Conservation (phyloP, 2,113 vertebrate genomes). For the Pangasianodon hypophthalmus region DNA sequence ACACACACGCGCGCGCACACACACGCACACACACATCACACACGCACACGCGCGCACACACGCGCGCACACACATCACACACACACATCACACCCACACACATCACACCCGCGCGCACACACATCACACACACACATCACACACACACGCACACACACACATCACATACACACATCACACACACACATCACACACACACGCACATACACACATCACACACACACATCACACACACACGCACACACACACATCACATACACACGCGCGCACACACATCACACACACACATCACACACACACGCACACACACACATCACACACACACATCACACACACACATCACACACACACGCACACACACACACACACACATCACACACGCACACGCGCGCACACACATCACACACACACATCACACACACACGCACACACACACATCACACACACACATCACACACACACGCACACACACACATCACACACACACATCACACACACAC, state of each 20-base stretch:
- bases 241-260: slow-evolving; percentile 23
- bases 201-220: no score
- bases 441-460: slow-evolving; percentile 2
- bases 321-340: no score
- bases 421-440: background rate
- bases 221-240: slow-evolving; percentile 22
- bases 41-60: slow-evolving; percentile 21
- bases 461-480: slow-evolving; percentile 15
- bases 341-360: slow-evolving; percentile 26
- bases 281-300: no score
- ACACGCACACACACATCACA: no score
- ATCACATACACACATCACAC: no score
- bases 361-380: slow-evolving; percentile 21
- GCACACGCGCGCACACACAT: slow-evolving; percentile 6
- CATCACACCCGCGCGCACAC: no score
- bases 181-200: slow-evolving; percentile 18
- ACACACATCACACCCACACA: no score
- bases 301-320: slow-evolving; percentile 4
- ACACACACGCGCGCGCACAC: no score
- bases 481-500: slow-evolving; percentile 18
- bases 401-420: slow-evolving; percentile 25
- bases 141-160: slow-evolving; percentile 9
- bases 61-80: background rate
- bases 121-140: slow-evolving; percentile 17
- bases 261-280: background rate